Conservation (phyloP, 2,113 vertebrate species). For the Aythya baeri region DNA sequence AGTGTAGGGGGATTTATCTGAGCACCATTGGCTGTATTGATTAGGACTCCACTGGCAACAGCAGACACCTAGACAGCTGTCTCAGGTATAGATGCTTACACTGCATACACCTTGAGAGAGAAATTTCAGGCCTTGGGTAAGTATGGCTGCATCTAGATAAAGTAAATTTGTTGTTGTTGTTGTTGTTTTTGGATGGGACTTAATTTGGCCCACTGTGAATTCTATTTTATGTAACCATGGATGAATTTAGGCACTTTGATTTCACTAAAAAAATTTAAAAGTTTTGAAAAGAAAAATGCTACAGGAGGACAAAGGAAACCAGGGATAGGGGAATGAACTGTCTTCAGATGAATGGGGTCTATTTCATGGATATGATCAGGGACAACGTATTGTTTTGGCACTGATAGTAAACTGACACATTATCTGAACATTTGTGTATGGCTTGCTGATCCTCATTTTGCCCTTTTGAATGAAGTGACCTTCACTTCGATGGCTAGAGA, state of each 20-base stretch:
- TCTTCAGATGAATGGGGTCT: neutral
- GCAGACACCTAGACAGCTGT: neutral
- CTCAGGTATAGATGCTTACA: neutral
- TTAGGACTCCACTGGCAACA: neutral
- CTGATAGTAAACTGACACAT: neutral
- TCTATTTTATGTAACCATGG: neutral
- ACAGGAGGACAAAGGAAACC: neutral
- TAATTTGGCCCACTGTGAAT: neutral
- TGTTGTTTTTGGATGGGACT: neutral
- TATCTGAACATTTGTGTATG: too few species aligned
- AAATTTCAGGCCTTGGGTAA: neutral
- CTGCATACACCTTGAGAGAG: fast-evolving
- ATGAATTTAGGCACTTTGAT: neutral
- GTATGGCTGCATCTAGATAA: neutral
- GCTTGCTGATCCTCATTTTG: neutral
- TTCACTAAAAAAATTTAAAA: neutral
- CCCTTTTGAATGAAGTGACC: neutral
- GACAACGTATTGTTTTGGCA: neutral
- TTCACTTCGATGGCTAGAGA: neutral
- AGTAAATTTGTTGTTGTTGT: neutral
- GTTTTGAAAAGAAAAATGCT: neutral
- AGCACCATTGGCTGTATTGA: neutral
- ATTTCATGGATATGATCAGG: neutral
- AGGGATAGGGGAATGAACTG: neutral
- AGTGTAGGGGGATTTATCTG: neutral